Base-by-base conservation (phyloP, 1,140 invertebrate species). In the Cepaea nemoralis region DNA sequence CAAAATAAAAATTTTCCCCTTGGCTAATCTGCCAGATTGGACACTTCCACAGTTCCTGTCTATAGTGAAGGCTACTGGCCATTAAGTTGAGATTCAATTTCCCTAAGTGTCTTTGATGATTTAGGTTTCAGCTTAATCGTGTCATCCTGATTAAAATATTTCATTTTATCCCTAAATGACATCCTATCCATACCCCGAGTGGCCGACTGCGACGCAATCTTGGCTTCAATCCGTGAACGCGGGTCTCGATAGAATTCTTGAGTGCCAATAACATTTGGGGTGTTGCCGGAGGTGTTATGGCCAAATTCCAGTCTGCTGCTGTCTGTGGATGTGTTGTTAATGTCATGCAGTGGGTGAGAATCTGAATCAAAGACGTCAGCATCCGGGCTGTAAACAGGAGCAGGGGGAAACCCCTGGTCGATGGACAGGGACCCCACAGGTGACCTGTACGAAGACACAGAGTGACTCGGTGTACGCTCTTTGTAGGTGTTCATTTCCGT, bases 221-320 rank as follows among this genome's bases (percentile, higher is more conserved):
- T 86, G 42, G 92, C 91, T 74, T 90, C 87, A 45, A 92, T 91
- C 48, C 91, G 82, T 37, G 87, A 86, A 22, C 92, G 84, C 0
- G 92, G 92, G 81, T 93, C 92, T 24, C 91, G 87, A 83, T 93
- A 93, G 5, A 93, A 87, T 86, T 93, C 92, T 82, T 92, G 91
- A 1, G 91, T 86, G 27, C 92, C 92, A 71, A 92, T 90, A 8
- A 91, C 90, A 50, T 85, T 86, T 14, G 90, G 90, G 0, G 89
- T 90, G 69, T 77, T 84, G 83, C 85, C 85, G 12, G 87, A 77
- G 77, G 85, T 84, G 48, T 77, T 80, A 75, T 89, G 87, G 71
- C 80, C 82, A 19, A 85, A 77, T 69, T 88, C 81, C 55, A 80
- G 71, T 31, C 83, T 78, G 39, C 55, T 77, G 59, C 2, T 63